These are phyloP conservation scores for Hippocampus comes DNA, from an alignment of 2,113 vertebrate species.

Conservation along the genomic window DNA sequence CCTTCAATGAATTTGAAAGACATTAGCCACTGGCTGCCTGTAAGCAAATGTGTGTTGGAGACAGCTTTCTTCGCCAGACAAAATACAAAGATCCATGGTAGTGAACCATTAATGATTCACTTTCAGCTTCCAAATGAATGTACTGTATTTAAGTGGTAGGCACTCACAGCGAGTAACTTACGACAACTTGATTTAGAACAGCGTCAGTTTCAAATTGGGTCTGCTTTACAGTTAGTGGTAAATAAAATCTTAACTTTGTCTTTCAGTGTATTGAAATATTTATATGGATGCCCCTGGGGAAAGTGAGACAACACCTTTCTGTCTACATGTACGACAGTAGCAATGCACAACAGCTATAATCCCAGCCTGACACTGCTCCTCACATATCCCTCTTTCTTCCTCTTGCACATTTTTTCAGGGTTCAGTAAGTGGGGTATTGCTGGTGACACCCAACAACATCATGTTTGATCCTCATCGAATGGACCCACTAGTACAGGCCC, in stretches of 20 bases:
- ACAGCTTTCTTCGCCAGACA: slow-evolving; percentile 14
- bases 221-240: slow-evolving; percentile 22
- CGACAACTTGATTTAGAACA: slow-evolving; percentile 49
- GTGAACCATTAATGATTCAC: slow-evolving; percentile 51
- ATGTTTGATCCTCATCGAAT: slow-evolving; percentile 98
- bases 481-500: slow-evolving; percentile 91
- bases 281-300: not conserved
- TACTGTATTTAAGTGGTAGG: slow-evolving; percentile 43
- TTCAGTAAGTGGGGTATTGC: slow-evolving; percentile 91
- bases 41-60: not conserved
- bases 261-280: not conserved
- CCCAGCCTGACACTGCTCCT: not conserved
- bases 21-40: not conserved
- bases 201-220: slow-evolving; percentile 40
- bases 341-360: not conserved
- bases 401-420: slow-evolving; percentile 73
- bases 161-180: slow-evolving; percentile 44
- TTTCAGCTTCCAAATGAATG: slow-evolving; percentile 50
- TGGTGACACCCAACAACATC: slow-evolving; percentile 98
- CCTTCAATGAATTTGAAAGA: not conserved
- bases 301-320: not conserved
- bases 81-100: slow-evolving; percentile 43
- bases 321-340: too few species aligned
- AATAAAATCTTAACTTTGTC: slow-evolving; percentile 13
- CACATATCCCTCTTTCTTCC: not conserved